phyloP scores from a whole-genome alignment of 2,888 invertebrate species.

The Nomada goodeniana region DNA sequence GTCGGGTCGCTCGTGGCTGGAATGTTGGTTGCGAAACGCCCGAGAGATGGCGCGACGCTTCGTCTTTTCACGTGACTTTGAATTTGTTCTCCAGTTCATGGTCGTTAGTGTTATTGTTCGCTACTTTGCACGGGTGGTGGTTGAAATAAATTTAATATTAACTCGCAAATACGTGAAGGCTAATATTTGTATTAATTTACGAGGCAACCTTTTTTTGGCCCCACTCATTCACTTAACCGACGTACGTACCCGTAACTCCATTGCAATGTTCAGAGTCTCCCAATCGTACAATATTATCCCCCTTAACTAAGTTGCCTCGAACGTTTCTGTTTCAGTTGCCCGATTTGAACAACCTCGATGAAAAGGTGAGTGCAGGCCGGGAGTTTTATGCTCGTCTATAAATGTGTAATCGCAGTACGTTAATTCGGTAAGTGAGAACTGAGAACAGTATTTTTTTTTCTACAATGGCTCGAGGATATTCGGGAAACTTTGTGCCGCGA shows the following conservation, averaged over 20 bases:
- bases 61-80: background rate
- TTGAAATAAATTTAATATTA: background rate
- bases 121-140: background rate
- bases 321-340: constrained; percentile 77
- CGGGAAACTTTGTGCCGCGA: background rate
- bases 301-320: background rate
- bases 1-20: background rate
- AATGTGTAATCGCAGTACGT: background rate
- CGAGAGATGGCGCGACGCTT: constrained; percentile 29
- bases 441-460: background rate
- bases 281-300: background rate
- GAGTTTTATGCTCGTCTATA: background rate
- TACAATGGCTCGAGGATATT: background rate
- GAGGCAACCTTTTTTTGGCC: background rate
- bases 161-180: no score
- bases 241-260: background rate
- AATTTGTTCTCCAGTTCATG: constrained; percentile 10
- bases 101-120: background rate
- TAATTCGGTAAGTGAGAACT: constrained; percentile 37
- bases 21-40: background rate
- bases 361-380: constrained; percentile 79
- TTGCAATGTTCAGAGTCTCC: background rate
- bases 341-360: constrained; percentile 80
- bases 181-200: accelerated
- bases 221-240: background rate